Evolutionary conservation across 2,113 vertebrate genomes (phyloP).

Genomic region (Vulpes vulpes): DNA sequence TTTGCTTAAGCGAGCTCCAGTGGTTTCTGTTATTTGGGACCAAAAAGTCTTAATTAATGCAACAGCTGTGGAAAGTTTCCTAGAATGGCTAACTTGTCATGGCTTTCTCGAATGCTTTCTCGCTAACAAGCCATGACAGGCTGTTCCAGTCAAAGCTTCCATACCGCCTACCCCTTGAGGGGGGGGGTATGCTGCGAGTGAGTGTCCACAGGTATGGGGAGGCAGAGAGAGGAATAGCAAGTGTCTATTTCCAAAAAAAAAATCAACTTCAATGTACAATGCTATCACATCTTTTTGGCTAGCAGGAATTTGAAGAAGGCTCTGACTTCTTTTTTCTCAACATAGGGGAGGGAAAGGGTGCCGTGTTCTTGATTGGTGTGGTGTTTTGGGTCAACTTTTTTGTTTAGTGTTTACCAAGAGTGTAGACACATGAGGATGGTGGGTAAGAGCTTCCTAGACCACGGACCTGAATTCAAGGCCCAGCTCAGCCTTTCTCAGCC

Average conservation of each 20-base stretch:
- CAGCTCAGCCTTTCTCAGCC: background rate
- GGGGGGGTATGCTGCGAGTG: background rate
- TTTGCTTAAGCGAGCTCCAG: conserved; percentile 31
- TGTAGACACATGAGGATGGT: background rate
- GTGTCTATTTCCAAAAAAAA: background rate
- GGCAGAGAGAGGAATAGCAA: background rate
- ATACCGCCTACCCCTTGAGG: background rate
- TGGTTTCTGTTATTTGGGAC: conserved; percentile 63
- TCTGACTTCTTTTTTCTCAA: conserved; percentile 25
- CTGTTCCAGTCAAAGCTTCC: background rate
- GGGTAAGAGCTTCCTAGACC: background rate
- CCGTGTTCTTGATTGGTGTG: background rate
- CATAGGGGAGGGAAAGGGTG: background rate
- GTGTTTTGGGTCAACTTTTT: background rate
- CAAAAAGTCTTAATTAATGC: conserved; percentile 69
- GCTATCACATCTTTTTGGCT: background rate
- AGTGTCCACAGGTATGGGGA: background rate
- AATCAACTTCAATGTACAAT: background rate
- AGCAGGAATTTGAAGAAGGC: background rate
- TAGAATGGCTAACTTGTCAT: conserved; percentile 54
- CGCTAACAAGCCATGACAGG: background rate
- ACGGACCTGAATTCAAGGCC: background rate
- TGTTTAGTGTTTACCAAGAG: background rate
- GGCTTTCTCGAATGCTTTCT: conserved; percentile 50
- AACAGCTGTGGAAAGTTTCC: conserved; percentile 71